Conservation (phyloP, 2,888 invertebrate genomes). For the Drosophila incognita region DNA sequence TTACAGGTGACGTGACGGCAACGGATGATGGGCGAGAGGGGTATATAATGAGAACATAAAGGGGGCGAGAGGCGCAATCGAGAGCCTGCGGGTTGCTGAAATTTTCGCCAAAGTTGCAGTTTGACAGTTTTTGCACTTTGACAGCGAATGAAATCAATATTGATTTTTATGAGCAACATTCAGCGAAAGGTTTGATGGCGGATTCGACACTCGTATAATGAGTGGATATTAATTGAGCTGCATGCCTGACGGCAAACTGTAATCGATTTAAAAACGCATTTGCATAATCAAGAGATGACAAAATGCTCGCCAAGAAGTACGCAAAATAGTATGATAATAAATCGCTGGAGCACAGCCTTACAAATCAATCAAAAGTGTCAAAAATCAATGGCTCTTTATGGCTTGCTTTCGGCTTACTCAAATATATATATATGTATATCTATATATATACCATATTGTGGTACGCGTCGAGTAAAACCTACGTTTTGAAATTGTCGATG, state of each 20-base stretch:
- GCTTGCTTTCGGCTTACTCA: not conserved
- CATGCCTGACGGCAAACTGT: not conserved
- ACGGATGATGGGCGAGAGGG: not conserved
- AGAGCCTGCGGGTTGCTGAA: constrained; percentile 40
- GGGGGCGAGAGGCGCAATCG: not conserved
- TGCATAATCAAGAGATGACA: constrained; percentile 47
- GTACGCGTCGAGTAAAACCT: constrained; percentile 14
- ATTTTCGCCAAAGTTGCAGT: constrained; percentile 54
- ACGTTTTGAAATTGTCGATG: constrained; percentile 33
- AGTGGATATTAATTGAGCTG: constrained; percentile 32
- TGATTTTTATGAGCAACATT: constrained; percentile 52
- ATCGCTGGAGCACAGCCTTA: constrained; percentile 22
- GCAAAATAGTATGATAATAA: constrained; percentile 1
- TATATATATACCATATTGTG: not conserved
- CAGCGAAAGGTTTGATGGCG: constrained; percentile 8
- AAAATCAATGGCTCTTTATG: constrained; percentile 13
- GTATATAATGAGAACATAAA: constrained; percentile 11
- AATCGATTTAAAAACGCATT: constrained; percentile 43
- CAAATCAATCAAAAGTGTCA: constrained; percentile 48
- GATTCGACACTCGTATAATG: constrained; percentile 29
- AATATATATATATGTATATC: not conserved
- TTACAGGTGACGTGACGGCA: constrained; percentile 54
- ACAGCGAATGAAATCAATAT: constrained; percentile 66
- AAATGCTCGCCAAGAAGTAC: constrained; percentile 6
- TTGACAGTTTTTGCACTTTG: constrained; percentile 65